phyloP scores from a whole-genome alignment of 2,113 vertebrate genomes.

The Accipiter cooperii region DNA sequence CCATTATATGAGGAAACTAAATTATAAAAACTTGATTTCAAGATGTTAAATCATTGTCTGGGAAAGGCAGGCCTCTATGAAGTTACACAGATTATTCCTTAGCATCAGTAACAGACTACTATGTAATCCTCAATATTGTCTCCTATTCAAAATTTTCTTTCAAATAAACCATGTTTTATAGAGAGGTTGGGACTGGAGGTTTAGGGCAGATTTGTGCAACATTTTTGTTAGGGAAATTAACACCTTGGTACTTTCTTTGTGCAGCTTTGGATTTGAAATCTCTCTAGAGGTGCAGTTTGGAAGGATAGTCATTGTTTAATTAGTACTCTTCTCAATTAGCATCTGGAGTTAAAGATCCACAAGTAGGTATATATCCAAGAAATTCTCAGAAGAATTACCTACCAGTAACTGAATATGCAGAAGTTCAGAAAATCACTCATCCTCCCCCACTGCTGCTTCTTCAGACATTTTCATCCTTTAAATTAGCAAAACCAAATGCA shows the following conservation, averaged over 20 bases:
- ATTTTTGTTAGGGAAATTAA: not conserved
- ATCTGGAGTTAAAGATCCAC: constrained; percentile 21
- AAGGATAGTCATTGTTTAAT: constrained; percentile 41
- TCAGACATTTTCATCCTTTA: not conserved
- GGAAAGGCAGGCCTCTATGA: not conserved
- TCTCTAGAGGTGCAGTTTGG: not conserved
- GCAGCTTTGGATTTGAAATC: constrained; percentile 4
- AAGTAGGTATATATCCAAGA: not conserved
- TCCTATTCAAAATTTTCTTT: not conserved
- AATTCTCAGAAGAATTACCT: constrained; percentile 25
- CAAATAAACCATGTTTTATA: not conserved
- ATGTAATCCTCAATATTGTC: not conserved
- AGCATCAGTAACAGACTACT: not conserved
- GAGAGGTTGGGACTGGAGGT: not conserved
- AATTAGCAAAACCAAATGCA: not conserved
- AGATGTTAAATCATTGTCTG: not conserved
- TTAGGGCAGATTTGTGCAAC: not conserved
- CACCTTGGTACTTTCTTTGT: not conserved
- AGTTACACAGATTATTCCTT: not conserved
- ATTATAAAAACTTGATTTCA: constrained; percentile 40
- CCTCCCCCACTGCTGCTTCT: not conserved
- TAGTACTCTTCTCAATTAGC: constrained; percentile 21
- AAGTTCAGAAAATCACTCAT: not conserved
- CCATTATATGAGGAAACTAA: not conserved
- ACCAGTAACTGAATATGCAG: constrained; percentile 6